These are phyloP conservation scores for Bombus impatiens DNA, from an alignment of 1,140 invertebrate genomes.

Conservation along the genomic window DNA sequence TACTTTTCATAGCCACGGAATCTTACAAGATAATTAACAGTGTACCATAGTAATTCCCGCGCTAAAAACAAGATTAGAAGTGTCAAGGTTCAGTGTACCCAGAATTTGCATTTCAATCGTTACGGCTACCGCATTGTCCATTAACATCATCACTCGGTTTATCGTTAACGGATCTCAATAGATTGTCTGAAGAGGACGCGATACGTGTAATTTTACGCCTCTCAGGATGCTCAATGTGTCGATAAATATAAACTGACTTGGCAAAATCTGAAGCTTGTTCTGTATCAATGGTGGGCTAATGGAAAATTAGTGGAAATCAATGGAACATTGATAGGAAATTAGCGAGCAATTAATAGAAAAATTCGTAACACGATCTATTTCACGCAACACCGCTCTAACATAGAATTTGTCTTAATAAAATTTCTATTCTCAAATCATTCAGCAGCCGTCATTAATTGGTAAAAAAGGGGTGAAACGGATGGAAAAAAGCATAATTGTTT, in stretches of 20 bases:
- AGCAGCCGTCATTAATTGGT: not conserved
- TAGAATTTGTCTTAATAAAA: not conserved
- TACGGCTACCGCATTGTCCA: not conserved
- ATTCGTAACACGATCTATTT: not conserved
- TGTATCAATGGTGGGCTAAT: too few relatives aligned
- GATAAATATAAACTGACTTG: not conserved
- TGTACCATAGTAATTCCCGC: not conserved
- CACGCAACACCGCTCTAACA: too few relatives aligned
- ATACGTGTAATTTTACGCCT: not conserved
- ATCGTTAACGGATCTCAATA: constrained; percentile 20
- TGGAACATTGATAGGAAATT: too few relatives aligned
- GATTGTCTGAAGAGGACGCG: not conserved
- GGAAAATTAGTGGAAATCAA: too few relatives aligned
- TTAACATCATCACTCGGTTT: not conserved
- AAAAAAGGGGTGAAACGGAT: not conserved
- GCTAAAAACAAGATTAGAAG: not conserved
- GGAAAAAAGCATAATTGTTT: not conserved
- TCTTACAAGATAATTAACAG: not conserved
- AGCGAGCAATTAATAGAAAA: not conserved
- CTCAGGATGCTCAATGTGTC: not conserved
- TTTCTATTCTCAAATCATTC: not conserved
- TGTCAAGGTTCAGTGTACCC: constrained; percentile 16
- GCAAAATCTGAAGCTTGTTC: too few relatives aligned
- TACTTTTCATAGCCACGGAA: too few relatives aligned
- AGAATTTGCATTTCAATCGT: not conserved